phyloP scores from a whole-genome alignment of 1,140 invertebrate species.

The Portunus trituberculatus region DNA sequence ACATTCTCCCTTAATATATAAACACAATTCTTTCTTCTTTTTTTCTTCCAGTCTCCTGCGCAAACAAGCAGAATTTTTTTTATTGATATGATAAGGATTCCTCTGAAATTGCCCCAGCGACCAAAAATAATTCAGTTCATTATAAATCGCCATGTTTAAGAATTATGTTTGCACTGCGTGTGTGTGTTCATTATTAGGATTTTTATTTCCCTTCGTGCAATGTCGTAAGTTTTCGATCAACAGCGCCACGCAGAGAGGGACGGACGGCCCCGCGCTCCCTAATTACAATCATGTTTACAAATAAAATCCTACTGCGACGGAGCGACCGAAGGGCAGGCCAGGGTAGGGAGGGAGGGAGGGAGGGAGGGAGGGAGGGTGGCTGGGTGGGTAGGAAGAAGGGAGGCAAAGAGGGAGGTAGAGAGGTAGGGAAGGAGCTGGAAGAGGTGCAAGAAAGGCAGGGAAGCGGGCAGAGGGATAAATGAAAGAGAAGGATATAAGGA shows the following conservation, averaged over 20 bases:
- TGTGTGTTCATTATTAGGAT: slow-evolving; percentile 37
- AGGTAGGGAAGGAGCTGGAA: neutral
- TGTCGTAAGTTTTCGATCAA: slow-evolving; percentile 3
- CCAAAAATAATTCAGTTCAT: neutral
- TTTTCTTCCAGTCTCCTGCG: neutral
- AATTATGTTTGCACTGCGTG: slow-evolving; percentile 15
- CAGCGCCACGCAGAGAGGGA: neutral
- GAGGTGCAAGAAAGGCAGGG: neutral
- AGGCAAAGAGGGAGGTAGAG: neutral
- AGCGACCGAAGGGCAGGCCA: neutral
- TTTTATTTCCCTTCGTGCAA: neutral
- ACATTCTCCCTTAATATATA: neutral
- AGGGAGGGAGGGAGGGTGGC: neutral
- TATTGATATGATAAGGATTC: slow-evolving; percentile 8
- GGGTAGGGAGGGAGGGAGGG: neutral
- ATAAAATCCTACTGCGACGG: slow-evolving; percentile 26
- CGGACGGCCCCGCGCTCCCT: neutral
- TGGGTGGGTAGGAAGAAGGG: neutral
- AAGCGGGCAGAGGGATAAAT: neutral
- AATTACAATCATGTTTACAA: slow-evolving; percentile 51
- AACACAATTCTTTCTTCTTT: neutral
- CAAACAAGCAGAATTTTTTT: neutral
- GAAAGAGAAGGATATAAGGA: neutral
- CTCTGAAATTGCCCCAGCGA: neutral
- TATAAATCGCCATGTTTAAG: neutral